Evolutionary conservation across 2,888 invertebrate species (phyloP), one percentile per base, ranked within the genome.

Genomic region (Andrena flavipes): DNA sequence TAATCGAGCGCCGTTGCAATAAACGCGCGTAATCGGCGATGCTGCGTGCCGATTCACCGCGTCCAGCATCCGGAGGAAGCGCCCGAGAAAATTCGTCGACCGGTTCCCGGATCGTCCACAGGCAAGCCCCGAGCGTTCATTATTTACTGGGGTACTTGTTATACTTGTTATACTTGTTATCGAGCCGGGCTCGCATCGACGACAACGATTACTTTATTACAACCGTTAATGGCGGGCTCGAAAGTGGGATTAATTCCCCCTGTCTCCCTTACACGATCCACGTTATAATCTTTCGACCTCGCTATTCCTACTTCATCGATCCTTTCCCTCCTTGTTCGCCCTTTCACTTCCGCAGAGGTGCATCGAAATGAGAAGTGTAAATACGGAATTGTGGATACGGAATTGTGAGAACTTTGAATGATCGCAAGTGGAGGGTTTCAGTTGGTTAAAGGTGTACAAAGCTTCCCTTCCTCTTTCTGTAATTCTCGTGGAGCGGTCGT

Each of bases 1-100:
- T 87, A 87, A 87, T 87, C 88, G 87, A 84, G 59, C 75, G 75
- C 69, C 84, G 87, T 79, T 76, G 78, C 87, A 72, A 82, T 88
- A 83, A 87, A 76, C 84, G 87, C 81, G 80, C 59, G 86, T 84
- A 86, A 88, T 88, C 88, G 80, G 48, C 29, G 56, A 72, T 71
- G 74, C 68, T 59, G 64, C 78, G 82, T 70, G 84, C 76, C 87
- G 82, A 82, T 74, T 82, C 84, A 33, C 49, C 72, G 74, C 82
- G 65, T 6, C 49, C 49, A 71, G 49, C 70, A 48, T 33, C 13
- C 42, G 2, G 23, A 20, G 4, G 10, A 29, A 29, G 16, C 29
- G 51, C 23, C 63, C 60, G 56, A 49, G 82, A 56, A 78, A 84
- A 71, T 72, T 80, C 81, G 67, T 76, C 62, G 70, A 42, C 51